Percentiles rank a stretch among this genome's conserved stretches.
Conservation (phyloP, 23 tunicate species). For the Oikopleura dioica region DNA sequence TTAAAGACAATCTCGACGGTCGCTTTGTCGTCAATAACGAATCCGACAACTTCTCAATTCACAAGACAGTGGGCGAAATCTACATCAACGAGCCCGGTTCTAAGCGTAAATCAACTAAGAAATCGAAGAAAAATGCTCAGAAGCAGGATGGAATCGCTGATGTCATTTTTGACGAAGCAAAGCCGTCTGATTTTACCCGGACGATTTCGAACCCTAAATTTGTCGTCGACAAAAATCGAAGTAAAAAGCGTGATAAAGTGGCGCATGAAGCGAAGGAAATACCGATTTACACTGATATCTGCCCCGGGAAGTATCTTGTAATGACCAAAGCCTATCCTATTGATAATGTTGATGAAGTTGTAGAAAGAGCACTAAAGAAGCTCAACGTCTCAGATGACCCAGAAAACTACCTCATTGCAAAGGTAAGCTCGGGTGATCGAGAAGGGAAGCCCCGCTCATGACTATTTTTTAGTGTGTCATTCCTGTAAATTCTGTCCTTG, state of each 20-base stretch:
- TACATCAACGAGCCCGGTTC: background rate
- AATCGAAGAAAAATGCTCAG: background rate
- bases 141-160: background rate
- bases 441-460: too few relatives aligned
- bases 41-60: background rate
- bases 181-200: constrained; percentile 66
- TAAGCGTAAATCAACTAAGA: background rate
- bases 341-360: background rate
- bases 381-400: background rate
- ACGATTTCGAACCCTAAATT: constrained; percentile 89
- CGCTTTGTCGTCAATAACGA: constrained; percentile 48
- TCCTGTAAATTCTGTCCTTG: background rate
- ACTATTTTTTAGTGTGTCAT: background rate
- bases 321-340: background rate
- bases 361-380: background rate
- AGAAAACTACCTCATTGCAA: background rate
- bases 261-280: constrained; percentile 6
- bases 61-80: background rate
- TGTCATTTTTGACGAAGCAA: constrained; percentile 21
- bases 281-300: background rate
- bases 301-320: background rate
- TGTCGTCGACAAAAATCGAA: constrained; percentile 72
- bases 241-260: constrained; percentile 64
- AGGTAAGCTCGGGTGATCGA: too few relatives aligned
- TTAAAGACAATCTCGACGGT: constrained; percentile 69